Base-by-base conservation (phyloP, 2,113 vertebrate genomes). In the Epinephelus moara region DNA sequence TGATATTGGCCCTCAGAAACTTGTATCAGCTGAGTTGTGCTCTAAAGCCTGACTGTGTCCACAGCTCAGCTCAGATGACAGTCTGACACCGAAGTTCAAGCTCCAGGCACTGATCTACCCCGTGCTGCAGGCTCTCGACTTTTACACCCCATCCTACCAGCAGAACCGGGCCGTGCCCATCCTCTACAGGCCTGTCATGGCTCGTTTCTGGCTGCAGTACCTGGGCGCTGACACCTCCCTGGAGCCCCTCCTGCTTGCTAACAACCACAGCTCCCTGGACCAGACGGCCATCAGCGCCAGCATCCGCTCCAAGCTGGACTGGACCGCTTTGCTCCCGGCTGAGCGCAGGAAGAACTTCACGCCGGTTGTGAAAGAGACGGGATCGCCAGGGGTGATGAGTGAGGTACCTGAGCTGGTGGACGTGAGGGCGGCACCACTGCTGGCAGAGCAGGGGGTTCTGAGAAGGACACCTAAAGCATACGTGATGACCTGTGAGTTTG, bases 51-150 rank as follows among this genome's bases (percentile, higher is more conserved):
- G 61, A 40, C 64, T 85, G 37, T 84, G 82, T 82, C 78, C 53
- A 7, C 94, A 99, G 98, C 92, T 99, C 21, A 88, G 89, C 82
- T 93, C 95, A 47, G 97, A 98, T 0, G 78, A 88, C 71, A 77
- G 63, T 9, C 23, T 96, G 62, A 56, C 84, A 0, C 74, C 91
- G 70, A 96, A 91, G 77, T 96, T 97, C 5, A 98, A 97, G 80
- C 85, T 96, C 30, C 98, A 99, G 94, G 97, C 98, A 47, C 81
- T 99, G 80, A 96, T 99, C 78, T 99, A 99, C 55, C 98, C 98
- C 0, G 97, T 96, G 37, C 97, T 99, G 47, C 98, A 99, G 89
- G 95, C 97, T 0, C 94, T 99, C 4, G 98, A 99, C 92, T 99
- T 99, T 92, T 95, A 97, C 85, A 99, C 98, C 0, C 95, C 98